Conservation (phyloP, 1,140 invertebrate genomes). For the Megalopta genalis region DNA sequence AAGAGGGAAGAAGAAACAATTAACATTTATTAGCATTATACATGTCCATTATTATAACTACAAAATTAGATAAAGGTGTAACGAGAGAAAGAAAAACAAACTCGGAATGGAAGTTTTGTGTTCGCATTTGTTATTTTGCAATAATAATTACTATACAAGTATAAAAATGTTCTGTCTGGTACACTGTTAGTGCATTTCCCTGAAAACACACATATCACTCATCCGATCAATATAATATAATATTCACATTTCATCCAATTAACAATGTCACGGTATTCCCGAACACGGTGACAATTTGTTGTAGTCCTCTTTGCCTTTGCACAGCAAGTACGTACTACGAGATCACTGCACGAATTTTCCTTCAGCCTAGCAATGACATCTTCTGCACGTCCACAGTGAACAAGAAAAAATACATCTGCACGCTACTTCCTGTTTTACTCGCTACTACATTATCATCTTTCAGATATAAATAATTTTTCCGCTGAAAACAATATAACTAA, state of each 20-base stretch:
- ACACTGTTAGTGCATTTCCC: neutral
- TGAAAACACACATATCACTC: conserved; percentile 27
- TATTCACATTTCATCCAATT: conserved; percentile 7
- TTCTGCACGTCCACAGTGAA: neutral
- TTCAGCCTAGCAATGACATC: conserved; percentile 31
- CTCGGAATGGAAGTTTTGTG: conserved; percentile 60
- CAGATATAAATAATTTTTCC: no score
- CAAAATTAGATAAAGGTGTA: conserved; percentile 70
- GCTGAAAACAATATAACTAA: no score
- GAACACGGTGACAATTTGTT: conserved; percentile 25
- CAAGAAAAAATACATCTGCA: no score
- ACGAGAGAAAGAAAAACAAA: conserved; percentile 65
- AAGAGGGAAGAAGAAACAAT: conserved; percentile 67
- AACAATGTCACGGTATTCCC: conserved; percentile 10
- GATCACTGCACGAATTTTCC: conserved; percentile 43
- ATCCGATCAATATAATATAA: conserved; percentile 1
- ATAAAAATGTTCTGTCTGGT: conserved; percentile 27
- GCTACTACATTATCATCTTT: no score
- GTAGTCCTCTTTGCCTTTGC: conserved; percentile 21
- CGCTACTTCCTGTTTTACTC: no score
- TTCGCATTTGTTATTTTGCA: conserved; percentile 54
- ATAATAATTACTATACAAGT: conserved; percentile 46
- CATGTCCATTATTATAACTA: conserved; percentile 70
- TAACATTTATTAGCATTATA: conserved; percentile 77
- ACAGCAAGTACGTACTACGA: conserved; percentile 24